phyloP scores from a whole-genome alignment of 1,140 invertebrate genomes.

The Drosophila bocqueti region DNA sequence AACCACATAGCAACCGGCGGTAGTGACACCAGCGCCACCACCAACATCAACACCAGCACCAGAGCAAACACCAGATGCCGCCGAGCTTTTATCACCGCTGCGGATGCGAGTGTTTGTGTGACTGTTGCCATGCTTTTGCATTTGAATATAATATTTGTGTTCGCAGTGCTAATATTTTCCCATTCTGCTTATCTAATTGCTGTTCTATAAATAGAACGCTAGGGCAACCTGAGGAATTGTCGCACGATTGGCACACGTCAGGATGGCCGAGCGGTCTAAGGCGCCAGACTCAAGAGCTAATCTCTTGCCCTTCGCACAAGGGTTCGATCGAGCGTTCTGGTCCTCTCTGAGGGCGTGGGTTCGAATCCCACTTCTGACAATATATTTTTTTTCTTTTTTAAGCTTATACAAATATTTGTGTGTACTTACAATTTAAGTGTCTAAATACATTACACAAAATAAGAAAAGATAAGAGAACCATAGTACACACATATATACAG shows the following conservation, averaged over 20 bases:
- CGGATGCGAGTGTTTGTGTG: neutral
- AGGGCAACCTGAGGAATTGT: neutral
- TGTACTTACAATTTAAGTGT: no score
- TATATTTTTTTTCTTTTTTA: conserved; percentile 84
- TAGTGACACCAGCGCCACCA: conserved; percentile 18
- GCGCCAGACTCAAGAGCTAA: conserved; percentile 88
- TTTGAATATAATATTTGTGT: conserved; percentile 10
- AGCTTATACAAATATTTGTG: no score
- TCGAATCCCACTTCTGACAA: conserved; percentile 95
- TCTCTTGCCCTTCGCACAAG: conserved; percentile 58
- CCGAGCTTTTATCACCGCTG: conserved; percentile 47
- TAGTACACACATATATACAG: no score
- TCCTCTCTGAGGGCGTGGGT: conserved; percentile 94
- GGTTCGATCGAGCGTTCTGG: conserved; percentile 88
- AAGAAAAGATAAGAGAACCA: no score
- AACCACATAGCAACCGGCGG: conserved; percentile 55
- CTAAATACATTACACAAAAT: no score
- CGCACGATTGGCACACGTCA: conserved; percentile 83
- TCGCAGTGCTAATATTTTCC: conserved; percentile 10
- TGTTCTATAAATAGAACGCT: conserved; percentile 42
- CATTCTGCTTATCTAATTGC: conserved; percentile 30
- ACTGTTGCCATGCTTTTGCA: conserved; percentile 8
- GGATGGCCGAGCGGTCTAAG: conserved; percentile 90
- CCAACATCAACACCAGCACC: conserved; percentile 13
- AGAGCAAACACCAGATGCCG: conserved; percentile 31